Percentiles rank a stretch among this genome's conserved stretches.
phyloP scores from a whole-genome alignment of 1,140 invertebrate species.

The Ceratina japonica region DNA sequence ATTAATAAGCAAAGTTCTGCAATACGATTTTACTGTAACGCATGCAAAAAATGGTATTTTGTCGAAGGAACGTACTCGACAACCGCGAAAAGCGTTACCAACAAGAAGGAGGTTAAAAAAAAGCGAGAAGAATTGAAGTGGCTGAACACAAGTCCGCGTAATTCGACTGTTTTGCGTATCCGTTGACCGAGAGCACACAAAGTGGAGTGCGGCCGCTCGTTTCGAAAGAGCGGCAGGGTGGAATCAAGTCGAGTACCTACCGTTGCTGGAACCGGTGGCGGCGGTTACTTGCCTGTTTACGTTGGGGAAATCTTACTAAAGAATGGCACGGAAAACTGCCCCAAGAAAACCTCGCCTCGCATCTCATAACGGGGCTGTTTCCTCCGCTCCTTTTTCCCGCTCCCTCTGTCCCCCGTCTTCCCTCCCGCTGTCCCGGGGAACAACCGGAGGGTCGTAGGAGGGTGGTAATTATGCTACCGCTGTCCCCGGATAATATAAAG shows the following conservation, averaged over 20 bases:
- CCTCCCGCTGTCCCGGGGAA: constrained; percentile 11
- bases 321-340: constrained; percentile 53
- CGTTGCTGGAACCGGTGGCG: constrained; percentile 46
- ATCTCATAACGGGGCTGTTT: constrained; percentile 60
- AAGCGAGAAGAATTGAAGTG: neutral
- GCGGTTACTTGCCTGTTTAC: constrained; percentile 57
- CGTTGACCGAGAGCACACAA: constrained; percentile 47
- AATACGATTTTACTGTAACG: neutral
- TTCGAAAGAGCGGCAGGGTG: constrained; percentile 50
- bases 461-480: constrained; percentile 64
- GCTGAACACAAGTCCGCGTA: constrained; percentile 32
- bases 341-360: constrained; percentile 59
- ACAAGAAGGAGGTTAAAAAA: neutral
- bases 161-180: constrained; percentile 49
- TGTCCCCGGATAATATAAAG: constrained; percentile 67
- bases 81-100: neutral
- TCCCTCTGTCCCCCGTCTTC: neutral
- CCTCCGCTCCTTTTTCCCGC: constrained; percentile 24
- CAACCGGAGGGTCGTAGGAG: constrained; percentile 22
- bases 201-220: constrained; percentile 51
- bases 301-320: constrained; percentile 69
- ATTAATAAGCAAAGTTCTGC: too few relatives aligned
- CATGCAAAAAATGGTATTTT: neutral
- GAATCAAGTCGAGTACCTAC: constrained; percentile 56
- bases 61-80: neutral